Evolutionary conservation across 2,888 invertebrate genomes (phyloP), one percentile per base, ranked within the genome.

Genomic region (Tetragnatha montana): DNA sequence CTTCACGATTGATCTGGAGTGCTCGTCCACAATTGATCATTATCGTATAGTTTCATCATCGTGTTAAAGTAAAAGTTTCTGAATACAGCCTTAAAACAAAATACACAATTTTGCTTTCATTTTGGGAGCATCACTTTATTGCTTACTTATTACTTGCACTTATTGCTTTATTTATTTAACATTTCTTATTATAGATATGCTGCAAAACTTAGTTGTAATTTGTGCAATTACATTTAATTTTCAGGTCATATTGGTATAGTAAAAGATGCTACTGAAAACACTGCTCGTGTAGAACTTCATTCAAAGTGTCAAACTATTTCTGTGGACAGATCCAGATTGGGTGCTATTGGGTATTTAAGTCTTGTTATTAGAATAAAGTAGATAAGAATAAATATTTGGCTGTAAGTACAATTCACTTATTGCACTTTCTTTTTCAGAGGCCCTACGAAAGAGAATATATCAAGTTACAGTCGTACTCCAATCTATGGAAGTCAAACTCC

Each of bases 301-400:
- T 97, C 99, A 14, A 97, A 96, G 22, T 99, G 99, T 94, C 99
- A 99, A 94, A 99, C 98, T 0, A 99, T 99, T 92, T 98, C 98
- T 0, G 99, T 99, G 89, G 98, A 99, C 91, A 93, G 93, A 60
- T 91, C 92, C 10, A 92, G 93, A 75, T 91, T 93, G 47, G 91
- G 92, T 12, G 91, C 92, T 49, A 92, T 93, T 81, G 93, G 92
- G 91, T 79, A n/a, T n/a, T n/a, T n/a, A 68, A 50, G 19, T 69
- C 47, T 35, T 35, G 35, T 35, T n/a, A n/a, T n/a, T 35, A 35
- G 35, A 35, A 1, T 35, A 35, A 35, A 35, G 1, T 35, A 35
- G 35, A 1, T 35, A 35, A 35, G 4, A 35, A 35, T 35, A 35
- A 35, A 2, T 35, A 35, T 35, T 35, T 2, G 4, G 2, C 35